phyloP scores from a whole-genome alignment of 2,113 vertebrate genomes.

The Gymnogyps californianus region DNA sequence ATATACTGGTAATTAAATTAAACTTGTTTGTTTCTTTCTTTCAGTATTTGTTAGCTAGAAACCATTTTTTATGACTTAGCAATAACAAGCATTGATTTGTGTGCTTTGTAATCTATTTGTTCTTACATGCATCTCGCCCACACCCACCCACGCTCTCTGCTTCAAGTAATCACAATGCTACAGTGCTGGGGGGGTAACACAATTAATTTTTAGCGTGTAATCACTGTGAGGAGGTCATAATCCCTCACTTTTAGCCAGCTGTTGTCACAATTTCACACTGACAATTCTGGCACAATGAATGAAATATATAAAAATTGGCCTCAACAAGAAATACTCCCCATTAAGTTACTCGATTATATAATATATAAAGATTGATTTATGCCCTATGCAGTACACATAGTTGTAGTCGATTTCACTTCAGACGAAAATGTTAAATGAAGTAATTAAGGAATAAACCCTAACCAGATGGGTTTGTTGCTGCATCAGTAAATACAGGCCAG shows the following conservation, averaged over 20 bases:
- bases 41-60: background rate
- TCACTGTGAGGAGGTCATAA: constrained; percentile 16
- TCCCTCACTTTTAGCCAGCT: background rate
- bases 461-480: constrained; percentile 60
- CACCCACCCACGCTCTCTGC: background rate
- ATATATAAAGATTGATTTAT: background rate
- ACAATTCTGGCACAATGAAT: background rate
- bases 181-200: background rate
- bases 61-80: constrained; percentile 15
- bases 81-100: constrained; percentile 53
- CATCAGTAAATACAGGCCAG: constrained; percentile 54
- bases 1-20: constrained; percentile 47
- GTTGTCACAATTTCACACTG: constrained; percentile 25
- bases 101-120: constrained; percentile 26
- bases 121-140: background rate
- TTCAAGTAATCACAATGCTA: background rate
- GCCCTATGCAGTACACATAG: background rate
- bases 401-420: background rate
- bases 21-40: constrained; percentile 25
- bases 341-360: background rate
- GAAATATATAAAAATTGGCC: background rate
- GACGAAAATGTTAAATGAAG: constrained; percentile 55
- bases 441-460: constrained; percentile 62
- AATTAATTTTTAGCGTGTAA: constrained; percentile 33
- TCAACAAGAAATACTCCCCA: background rate